Evolutionary conservation across 2,888 invertebrate genomes (phyloP), one percentile per base, ranked within the genome.

Genomic region (Drosophila birchii): DNA sequence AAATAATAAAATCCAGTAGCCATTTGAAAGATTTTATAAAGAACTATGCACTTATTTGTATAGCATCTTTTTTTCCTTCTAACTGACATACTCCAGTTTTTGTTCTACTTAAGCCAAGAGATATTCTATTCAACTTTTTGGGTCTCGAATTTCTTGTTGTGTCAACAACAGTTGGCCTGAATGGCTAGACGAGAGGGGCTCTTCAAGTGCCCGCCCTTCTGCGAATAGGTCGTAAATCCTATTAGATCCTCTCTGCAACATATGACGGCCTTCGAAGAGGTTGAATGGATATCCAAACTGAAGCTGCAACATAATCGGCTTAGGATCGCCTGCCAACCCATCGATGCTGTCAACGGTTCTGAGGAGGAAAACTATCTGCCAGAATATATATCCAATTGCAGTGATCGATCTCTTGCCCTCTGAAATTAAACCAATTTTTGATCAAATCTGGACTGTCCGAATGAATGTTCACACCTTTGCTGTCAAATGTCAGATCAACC

Each of bases 91-190:
- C 57, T 67, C 14, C 32, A 51, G 29, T 51, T 67, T 57, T 51
- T 51, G 57, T 68, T 67, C 41, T 67, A 49, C 53, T 62, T 44
- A 62, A 62, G 44, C 44, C 62, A 12, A n/a, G n/a, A 41, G 68
- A 43, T 55, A 53, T 84, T 78, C 79, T 41, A 70, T 76, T 79
- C 76, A 81, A 81, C 79, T 84, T 83, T 47, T 66, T 29, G 43
- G 58, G 53, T 79, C 14, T 83, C 83, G 39, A 56, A 83, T 83
- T 84, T 84, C 86, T 62, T 83, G 83, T 83, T 83, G 84, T 86
- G 76, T 86, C 78, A 83, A 86, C 86, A 83, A 85, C 86, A 86
- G 81, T 79, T 67, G 81, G 83, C 64, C 57, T 56, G 66, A 64
- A 62, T 64, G 62, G 49, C 14, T 3, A 41, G 18, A 59, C 38